These are phyloP conservation scores for Apodemus sylvaticus DNA, from an alignment of 2,113 vertebrate species.

Conservation along the genomic window DNA sequence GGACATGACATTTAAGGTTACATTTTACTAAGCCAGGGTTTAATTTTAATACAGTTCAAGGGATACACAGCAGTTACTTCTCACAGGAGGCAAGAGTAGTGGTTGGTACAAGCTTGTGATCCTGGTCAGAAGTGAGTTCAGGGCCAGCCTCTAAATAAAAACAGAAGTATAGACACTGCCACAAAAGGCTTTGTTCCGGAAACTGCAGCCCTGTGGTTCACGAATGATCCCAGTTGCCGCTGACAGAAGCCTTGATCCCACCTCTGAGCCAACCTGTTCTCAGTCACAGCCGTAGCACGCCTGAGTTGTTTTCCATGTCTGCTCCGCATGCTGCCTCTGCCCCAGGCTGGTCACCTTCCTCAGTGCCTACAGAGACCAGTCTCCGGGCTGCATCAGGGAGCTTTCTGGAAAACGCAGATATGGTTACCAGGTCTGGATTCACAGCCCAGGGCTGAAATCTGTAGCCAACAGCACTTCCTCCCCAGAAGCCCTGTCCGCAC, in stretches of 20 bases:
- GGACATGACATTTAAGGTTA: neutral
- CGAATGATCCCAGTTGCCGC: neutral
- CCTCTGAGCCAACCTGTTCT: neutral
- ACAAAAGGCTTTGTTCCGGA: neutral
- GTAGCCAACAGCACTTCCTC: neutral
- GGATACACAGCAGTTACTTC: neutral
- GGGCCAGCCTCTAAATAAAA: neutral
- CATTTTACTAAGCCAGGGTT: slow-evolving; percentile 6
- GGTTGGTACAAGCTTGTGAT: neutral
- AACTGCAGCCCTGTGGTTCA: neutral
- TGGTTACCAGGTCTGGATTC: neutral
- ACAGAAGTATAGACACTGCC: neutral
- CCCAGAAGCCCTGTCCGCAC: neutral
- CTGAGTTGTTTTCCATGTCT: neutral
- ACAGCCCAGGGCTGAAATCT: neutral
- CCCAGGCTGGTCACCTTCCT: neutral
- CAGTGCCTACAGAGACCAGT: accelerated
- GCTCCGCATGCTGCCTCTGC: neutral
- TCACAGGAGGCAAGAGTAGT: neutral
- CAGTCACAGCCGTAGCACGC: neutral
- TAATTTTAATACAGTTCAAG: neutral
- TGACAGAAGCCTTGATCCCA: neutral
- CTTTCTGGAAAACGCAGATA: neutral
- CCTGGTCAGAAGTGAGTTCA: neutral
- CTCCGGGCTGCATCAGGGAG: neutral